Evolutionary conservation across 2,888 invertebrate species (phyloP), one percentile per base, ranked within the genome.

Genomic region (Cantharis rufa): DNA sequence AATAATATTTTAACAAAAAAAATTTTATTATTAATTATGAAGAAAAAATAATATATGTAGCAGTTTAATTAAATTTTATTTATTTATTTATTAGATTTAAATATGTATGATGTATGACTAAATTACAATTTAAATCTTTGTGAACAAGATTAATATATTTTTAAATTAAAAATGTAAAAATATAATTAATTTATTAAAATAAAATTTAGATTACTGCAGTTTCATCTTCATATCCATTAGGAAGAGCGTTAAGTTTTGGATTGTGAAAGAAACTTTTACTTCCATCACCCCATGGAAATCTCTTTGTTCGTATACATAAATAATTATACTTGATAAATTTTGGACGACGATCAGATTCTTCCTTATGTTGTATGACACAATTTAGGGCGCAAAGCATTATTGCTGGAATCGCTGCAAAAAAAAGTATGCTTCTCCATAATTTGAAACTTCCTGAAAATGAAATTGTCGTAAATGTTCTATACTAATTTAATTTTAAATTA

Each of bases 401-500:
- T 48, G 48, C 48, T 48, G 48, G 48, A 48, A 48, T 7, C 7
- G n/a, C 48, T n/a, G 48, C 48, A 48, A 48, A 48, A 48, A n/a
- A 7, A 2, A 48, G n/a, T 48, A 48, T n/a, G 7, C 48, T 48
- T 48, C 48, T 48, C 48, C 48, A 48, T 2, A 48, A 48, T n/a
- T 48, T n/a, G 48, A n/a, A 48, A 7, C 2, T 7, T n/a, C n/a
- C 48, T 48, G n/a, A 77, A 86, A 77, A 27, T 61, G 1, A 15
- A 24, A n/a, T 15, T 69, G 13, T 68, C 28, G 10, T 21, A 21
- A 15, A 10, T 15, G n/a, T 21, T 10, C 10, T 3, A 21, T 2
- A 66, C 2, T 48, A 48, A n/a, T 27, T 15, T 48, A n/a, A 0
- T 48, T n/a, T 62, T 13, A 24, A 64, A 15, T 74, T 82, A 88